Evolutionary conservation across 2,888 invertebrate genomes (phyloP), one percentile per base, ranked within the genome.

Genomic region (Cenopis cana): DNA sequence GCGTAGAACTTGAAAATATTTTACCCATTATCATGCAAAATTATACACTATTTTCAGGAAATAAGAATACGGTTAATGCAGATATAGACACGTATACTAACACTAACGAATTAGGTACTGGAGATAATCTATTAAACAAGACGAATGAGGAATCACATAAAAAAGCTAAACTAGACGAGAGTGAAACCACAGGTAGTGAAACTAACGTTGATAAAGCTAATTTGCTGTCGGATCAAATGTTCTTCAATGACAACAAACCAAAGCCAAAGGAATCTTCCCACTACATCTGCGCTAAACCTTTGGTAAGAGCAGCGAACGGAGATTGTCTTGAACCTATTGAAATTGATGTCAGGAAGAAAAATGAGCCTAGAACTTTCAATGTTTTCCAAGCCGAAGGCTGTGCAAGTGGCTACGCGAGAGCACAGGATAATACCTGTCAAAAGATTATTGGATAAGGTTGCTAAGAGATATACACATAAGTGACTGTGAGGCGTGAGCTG

Each of bases 401-500:
- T 54, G 33, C 59, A 4, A 46, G 29, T 0, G 65, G 65, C 4
- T 49, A 52, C 3, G 46, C 38, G 1, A 54, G 70, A 54, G 70
- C 65, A 17, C 1, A 46, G 1, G 70, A 70, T 55, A 54, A 59
- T 1, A 46, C 54, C n/a, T 70, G 70, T 36, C 70, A 66, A n/a
- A 55, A 55, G 41, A 33, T 62, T 46, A 46, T 46, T 17, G 54
- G 46, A 9, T 17, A 8, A 38, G 29, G 2, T 38, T n/a, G n/a
- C n/a, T n/a, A n/a, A n/a, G n/a, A n/a, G n/a, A n/a, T n/a, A n/a
- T n/a, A n/a, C n/a, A n/a, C n/a, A n/a, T n/a, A n/a, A n/a, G n/a
- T n/a, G n/a, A n/a, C n/a, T n/a, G n/a, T n/a, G n/a, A n/a, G n/a
- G n/a, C n/a, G n/a, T n/a, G n/a, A n/a, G n/a, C n/a, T n/a, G n/a